Percentiles rank a stretch among this genome's conserved stretches.
Conservation (phyloP, 1,140 invertebrate species). For the Neodiprion virginianus region DNA sequence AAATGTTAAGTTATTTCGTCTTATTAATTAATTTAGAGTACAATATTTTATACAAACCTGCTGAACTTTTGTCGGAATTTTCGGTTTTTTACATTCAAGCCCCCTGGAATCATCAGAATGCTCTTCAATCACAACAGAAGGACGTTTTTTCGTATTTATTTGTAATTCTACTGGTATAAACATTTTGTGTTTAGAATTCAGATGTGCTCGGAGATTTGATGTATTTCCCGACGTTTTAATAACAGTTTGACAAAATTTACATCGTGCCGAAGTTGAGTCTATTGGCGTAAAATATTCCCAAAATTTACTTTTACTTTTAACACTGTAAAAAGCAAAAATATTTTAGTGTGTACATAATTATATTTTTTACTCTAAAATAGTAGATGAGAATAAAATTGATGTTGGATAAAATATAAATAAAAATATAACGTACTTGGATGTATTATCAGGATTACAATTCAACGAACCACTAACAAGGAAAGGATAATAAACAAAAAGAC, state of each 20-base stretch:
- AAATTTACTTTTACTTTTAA: neutral
- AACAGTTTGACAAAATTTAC: slow-evolving; percentile 11
- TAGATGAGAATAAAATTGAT: neutral
- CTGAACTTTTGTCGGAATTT: neutral
- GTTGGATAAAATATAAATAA: slow-evolving; percentile 6
- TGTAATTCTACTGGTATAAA: neutral
- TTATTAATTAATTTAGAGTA: neutral
- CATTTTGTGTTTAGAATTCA: slow-evolving; percentile 10
- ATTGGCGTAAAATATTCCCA: slow-evolving; percentile 10
- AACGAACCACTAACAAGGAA: neutral
- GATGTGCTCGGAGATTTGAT: slow-evolving; percentile 2
- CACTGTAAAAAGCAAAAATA: slow-evolving; percentile 4
- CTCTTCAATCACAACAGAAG: neutral
- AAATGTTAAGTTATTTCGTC: neutral
- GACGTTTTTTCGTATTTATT: neutral
- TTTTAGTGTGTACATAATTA: neutral
- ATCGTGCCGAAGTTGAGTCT: neutral
- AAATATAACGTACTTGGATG: slow-evolving; percentile 5
- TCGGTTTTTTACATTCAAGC: neutral
- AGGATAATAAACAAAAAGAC: neutral
- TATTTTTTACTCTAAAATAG: too few species aligned
- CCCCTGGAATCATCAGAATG: neutral
- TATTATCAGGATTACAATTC: slow-evolving; percentile 5
- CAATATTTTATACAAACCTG: neutral
- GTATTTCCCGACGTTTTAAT: slow-evolving; percentile 14